Conservation (phyloP, 2,113 vertebrate species). For the Capricornis sumatraensis region DNA sequence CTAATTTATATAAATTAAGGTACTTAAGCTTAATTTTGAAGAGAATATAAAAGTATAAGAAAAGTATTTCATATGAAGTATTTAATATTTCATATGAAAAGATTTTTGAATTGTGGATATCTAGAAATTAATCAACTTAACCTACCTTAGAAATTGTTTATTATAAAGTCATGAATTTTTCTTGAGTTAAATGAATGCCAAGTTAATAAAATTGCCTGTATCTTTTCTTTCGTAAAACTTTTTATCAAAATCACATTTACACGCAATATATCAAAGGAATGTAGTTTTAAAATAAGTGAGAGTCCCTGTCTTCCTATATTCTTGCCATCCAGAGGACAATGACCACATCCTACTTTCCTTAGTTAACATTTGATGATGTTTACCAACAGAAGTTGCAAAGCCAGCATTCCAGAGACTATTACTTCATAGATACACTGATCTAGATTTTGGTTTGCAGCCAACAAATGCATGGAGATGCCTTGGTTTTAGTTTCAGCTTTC, state of each 20-base stretch:
- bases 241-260: conserved; percentile 23
- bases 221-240: background rate
- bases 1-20: conserved; percentile 8
- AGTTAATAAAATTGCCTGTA: background rate
- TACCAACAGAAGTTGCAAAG: background rate
- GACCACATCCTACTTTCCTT: background rate
- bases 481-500: background rate
- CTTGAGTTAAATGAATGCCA: conserved; percentile 16
- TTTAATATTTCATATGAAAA: background rate
- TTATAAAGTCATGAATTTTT: conserved; percentile 43
- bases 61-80: background rate
- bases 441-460: background rate
- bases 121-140: conserved; percentile 25
- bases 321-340: background rate
- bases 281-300: background rate
- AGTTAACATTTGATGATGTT: background rate
- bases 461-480: background rate
- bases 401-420: background rate
- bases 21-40: background rate
- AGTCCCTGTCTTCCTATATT: background rate
- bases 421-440: background rate
- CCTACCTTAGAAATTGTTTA: background rate
- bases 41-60: background rate
- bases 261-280: background rate
- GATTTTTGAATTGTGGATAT: background rate